Conservation (phyloP, 2,888 invertebrate genomes). For the Drosophila heteroneura region DNA sequence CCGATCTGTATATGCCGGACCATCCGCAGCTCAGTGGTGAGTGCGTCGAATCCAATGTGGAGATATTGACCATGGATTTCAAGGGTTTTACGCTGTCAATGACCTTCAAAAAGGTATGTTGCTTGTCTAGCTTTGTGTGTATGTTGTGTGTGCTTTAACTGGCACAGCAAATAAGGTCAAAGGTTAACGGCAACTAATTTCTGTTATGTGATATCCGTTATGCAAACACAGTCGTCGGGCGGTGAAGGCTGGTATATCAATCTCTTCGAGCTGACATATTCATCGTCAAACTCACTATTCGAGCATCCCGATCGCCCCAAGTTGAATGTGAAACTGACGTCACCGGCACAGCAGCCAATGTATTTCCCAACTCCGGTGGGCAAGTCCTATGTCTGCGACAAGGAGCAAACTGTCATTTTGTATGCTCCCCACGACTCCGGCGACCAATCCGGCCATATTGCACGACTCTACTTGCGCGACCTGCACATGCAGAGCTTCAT, state of each 20-base stretch:
- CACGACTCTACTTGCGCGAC: constrained; percentile 88
- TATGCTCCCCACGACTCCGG: constrained; percentile 86
- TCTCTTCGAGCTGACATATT: constrained; percentile 91
- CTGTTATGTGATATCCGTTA: background rate
- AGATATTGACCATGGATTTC: constrained; percentile 90
- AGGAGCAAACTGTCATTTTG: constrained; percentile 89
- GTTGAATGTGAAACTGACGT: constrained; percentile 86
- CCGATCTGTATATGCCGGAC: constrained; percentile 91
- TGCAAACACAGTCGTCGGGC: constrained; percentile 90
- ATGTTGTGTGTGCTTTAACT: background rate
- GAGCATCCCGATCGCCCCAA: constrained; percentile 88
- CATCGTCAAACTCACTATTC: constrained; percentile 88
- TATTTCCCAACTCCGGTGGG: constrained; percentile 95
- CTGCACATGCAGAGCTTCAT: constrained; percentile 95
- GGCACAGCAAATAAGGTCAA: constrained; percentile 27
- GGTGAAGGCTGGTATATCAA: constrained; percentile 96
- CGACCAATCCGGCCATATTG: constrained; percentile 86
- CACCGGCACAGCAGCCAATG: constrained; percentile 87
- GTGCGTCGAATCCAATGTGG: constrained; percentile 91
- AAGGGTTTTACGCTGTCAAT: constrained; percentile 91
- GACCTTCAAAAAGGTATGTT: constrained; percentile 91
- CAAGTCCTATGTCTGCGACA: constrained; percentile 92
- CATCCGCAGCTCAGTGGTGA: constrained; percentile 90
- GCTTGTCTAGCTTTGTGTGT: background rate
- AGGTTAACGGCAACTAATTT: constrained; percentile 25